Conservation (phyloP, 2,888 invertebrate genomes). For the Torymus aiolomorphi region DNA sequence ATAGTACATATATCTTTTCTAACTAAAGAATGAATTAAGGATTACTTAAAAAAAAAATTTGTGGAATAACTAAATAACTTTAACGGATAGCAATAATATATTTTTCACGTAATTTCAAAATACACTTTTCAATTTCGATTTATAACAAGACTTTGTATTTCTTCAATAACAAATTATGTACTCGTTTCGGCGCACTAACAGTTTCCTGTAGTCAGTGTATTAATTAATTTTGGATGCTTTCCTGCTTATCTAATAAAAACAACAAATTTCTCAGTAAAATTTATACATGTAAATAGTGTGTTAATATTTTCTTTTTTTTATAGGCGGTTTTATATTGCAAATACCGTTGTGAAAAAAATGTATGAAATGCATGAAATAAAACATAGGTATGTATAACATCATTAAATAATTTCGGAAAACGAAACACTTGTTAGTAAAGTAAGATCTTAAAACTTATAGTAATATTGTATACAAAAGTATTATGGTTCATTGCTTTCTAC, state of each 20-base stretch:
- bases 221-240: conserved; percentile 6
- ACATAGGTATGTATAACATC: no score
- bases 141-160: conserved; percentile 36
- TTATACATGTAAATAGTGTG: no score
- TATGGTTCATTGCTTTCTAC: no score
- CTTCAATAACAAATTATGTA: conserved; percentile 31
- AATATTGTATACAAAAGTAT: no score
- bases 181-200: background rate
- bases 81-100: conserved; percentile 56
- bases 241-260: conserved; percentile 5
- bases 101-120: conserved; percentile 53
- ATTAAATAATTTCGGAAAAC: no score
- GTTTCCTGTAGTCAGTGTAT: conserved; percentile 8
- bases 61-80: conserved; percentile 40
- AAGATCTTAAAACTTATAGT: no score
- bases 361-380: no score
- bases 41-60: conserved; percentile 51
- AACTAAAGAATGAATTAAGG: background rate
- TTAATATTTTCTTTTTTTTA: no score
- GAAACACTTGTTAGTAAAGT: no score
- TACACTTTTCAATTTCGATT: conserved; percentile 46
- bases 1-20: no score
- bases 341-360: no score
- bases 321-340: no score
- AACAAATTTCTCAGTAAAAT: conserved; percentile 14